phyloP scores from a whole-genome alignment of 2,888 invertebrate species.

The Stomorhina lunata region DNA sequence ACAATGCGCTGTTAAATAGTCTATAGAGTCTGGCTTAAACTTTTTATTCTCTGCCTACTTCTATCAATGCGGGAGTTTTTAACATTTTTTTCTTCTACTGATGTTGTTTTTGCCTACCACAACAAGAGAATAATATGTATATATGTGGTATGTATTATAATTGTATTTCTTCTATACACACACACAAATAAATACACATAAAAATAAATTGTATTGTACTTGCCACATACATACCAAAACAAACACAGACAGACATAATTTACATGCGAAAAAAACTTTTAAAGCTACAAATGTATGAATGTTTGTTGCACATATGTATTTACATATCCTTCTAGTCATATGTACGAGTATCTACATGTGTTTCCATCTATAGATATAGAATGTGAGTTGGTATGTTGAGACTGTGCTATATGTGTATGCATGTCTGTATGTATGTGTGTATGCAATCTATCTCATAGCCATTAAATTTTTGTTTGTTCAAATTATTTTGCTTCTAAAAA shows the following conservation, averaged over 20 bases:
- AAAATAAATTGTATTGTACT: conserved; percentile 42
- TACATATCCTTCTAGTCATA: neutral
- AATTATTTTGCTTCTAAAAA: conserved; percentile 49
- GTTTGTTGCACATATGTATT: conserved; percentile 15
- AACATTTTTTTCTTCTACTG: conserved; percentile 21
- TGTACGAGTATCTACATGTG: neutral
- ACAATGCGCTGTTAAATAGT: conserved; percentile 60
- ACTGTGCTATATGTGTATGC: conserved; percentile 16
- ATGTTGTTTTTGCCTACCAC: conserved; percentile 29
- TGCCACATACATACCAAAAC: conserved; percentile 25
- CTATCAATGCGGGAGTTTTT: conserved; percentile 51
- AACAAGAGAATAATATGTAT: conserved; percentile 8
- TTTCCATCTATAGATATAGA: too few relatives aligned
- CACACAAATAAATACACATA: conserved; percentile 2
- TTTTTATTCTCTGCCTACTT: conserved; percentile 28
- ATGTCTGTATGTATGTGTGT: conserved; percentile 5
- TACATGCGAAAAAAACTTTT: neutral
- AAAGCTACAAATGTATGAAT: neutral
- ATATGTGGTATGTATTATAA: conserved; percentile 16
- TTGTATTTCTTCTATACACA: conserved; percentile 22
- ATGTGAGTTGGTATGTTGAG: conserved; percentile 8
- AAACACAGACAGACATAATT: neutral
- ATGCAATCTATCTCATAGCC: conserved; percentile 45
- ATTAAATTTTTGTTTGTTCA: conserved; percentile 32
- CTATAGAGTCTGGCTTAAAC: conserved; percentile 52